phyloP scores from a whole-genome alignment of 2,888 invertebrate species.

The Ashinkailepas kermadecensis region DNA sequence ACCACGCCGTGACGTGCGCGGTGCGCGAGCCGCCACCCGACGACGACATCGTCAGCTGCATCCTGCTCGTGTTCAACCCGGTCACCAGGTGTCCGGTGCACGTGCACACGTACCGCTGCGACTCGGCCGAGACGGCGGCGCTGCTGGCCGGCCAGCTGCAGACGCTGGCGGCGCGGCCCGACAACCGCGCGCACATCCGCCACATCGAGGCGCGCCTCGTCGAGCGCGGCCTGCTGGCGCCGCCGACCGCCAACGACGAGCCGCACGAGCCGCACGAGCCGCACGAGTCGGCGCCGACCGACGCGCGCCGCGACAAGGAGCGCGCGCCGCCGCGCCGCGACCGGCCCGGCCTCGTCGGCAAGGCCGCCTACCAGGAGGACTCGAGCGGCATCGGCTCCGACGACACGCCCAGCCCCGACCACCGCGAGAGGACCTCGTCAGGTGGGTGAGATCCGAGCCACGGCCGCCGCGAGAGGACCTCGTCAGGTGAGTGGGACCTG shows the following conservation, averaged over 20 bases:
- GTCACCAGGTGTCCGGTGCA: conserved; percentile 90
- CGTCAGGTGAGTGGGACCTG: neutral
- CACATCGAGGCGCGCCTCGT: conserved; percentile 62
- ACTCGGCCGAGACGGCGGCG: conserved; percentile 85
- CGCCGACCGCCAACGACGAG: neutral
- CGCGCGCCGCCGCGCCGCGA: conserved; percentile 42
- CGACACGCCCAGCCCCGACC: conserved; percentile 55
- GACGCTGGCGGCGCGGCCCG: conserved; percentile 67
- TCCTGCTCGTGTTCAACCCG: conserved; percentile 86
- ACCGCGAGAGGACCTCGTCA: neutral
- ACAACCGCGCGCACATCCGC: conserved; percentile 75
- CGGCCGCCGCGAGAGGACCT: neutral
- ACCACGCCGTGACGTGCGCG: conserved; percentile 85
- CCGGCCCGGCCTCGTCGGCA: neutral
- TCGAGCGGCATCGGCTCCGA: conserved; percentile 82
- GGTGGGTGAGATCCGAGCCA: neutral
- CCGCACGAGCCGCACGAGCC: neutral
- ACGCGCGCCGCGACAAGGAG: conserved; percentile 83
- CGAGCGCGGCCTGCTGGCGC: conserved; percentile 41
- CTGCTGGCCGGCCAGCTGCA: conserved; percentile 77
- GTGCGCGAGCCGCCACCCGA: conserved; percentile 58
- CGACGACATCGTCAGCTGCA: conserved; percentile 88
- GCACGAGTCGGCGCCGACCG: conserved; percentile 40
- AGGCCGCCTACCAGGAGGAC: conserved; percentile 44
- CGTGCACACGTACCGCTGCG: conserved; percentile 76